phyloP scores from a whole-genome alignment of 2,113 vertebrate genomes.

The Fregata magnificens region DNA sequence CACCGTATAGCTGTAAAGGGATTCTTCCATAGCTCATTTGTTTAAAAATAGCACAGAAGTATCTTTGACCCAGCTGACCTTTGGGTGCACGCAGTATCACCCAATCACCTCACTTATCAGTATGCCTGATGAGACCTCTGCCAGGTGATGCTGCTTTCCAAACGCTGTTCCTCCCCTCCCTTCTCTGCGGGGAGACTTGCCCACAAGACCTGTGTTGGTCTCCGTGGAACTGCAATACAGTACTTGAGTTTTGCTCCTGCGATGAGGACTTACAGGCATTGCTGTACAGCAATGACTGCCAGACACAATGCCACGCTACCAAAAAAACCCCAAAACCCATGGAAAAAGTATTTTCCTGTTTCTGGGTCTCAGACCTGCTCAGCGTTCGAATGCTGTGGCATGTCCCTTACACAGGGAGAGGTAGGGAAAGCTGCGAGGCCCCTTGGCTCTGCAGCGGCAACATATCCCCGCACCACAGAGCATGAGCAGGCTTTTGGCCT shows the following conservation, averaged over 20 bases:
- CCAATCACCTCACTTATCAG: background rate
- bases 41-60: background rate
- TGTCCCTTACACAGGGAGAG: rapidly evolving
- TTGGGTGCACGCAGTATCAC: background rate
- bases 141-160: background rate
- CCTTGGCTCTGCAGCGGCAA: rapidly evolving
- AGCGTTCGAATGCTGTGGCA: rapidly evolving
- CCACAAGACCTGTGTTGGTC: background rate
- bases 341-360: background rate
- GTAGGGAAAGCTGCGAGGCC: rapidly evolving
- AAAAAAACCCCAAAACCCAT: background rate
- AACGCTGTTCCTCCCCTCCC: background rate
- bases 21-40: background rate
- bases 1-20: background rate
- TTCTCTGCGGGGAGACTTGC: rapidly evolving
- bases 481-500: rapidly evolving
- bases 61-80: background rate
- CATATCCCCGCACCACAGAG: rapidly evolving
- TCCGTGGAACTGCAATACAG: too few species aligned
- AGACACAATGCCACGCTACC: background rate
- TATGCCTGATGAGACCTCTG: background rate
- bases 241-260: rapidly evolving
- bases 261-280: rapidly evolving
- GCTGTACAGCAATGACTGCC: background rate
- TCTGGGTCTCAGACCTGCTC: background rate